Evolutionary conservation across 2,888 invertebrate genomes (phyloP), one percentile per base, ranked within the genome.

Genomic region (Carcina quercana): DNA sequence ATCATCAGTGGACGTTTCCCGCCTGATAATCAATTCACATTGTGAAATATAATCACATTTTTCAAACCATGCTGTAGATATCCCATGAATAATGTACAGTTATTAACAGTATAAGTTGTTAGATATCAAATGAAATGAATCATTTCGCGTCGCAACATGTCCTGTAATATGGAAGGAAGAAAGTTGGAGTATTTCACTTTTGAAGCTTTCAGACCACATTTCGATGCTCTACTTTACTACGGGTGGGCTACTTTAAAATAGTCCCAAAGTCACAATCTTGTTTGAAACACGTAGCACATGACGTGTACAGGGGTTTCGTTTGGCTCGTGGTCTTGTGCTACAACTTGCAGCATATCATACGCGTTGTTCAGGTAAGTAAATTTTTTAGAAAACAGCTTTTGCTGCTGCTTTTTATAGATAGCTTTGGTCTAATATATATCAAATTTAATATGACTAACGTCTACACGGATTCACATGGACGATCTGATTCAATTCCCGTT

Each of bases 341-440:
- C 40, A 78, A 79, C 45, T 37, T 74, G 13, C 79, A 78, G 45
- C 73, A 72, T 44, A 11, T 78, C 5, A 50, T 75, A 25, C 60
- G 53, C 12, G 67, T 69, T 22, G 31, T 74, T 35, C 52, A 63
- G 70, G 79, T 68, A 45, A 59, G 58, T n/a, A n/a, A n/a, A n/a
- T n/a, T n/a, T n/a, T n/a, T n/a, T n/a, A n/a, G n/a, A n/a, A n/a
- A n/a, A n/a, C n/a, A n/a, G n/a, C n/a, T n/a, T n/a, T n/a, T n/a
- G n/a, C n/a, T 20, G 6, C 20, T 6, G 7, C 3, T 20, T 20
- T 20, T n/a, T n/a, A 20, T 20, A 20, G 8, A n/a, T n/a, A n/a
- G n/a, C n/a, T n/a, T n/a, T n/a, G n/a, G n/a, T n/a, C n/a, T n/a
- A n/a, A n/a, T n/a, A n/a, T n/a, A n/a, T n/a, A n/a, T n/a, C n/a